phyloP scores from a whole-genome alignment of 2,888 invertebrate genomes.

The Uloborus plumipes region DNA sequence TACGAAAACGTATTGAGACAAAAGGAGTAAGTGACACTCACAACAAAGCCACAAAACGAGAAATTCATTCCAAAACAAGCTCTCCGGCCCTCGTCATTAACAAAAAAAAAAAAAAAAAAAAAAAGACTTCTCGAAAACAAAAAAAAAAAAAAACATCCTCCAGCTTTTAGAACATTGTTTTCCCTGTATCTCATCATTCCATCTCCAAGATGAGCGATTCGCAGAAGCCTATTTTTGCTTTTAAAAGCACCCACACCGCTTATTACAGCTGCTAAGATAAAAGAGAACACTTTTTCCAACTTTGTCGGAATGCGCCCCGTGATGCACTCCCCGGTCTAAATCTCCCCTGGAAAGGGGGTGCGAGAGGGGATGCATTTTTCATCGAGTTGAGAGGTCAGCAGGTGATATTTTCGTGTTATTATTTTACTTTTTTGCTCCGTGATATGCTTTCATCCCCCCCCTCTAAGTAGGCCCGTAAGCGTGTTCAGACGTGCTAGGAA shows the following conservation, averaged over 20 bases:
- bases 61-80: too few species aligned
- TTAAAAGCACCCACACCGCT: background rate
- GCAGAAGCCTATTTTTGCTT: conserved; percentile 10
- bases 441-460: background rate
- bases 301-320: too few species aligned
- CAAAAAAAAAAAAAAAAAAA: too few species aligned
- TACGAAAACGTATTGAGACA: too few species aligned
- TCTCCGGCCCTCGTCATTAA: too few species aligned
- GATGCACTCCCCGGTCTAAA: background rate
- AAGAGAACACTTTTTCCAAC: too few species aligned
- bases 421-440: conserved; percentile 1
- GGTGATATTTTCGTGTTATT: conserved; percentile 28
- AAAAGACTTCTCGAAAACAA: background rate
- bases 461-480: conserved; percentile 1
- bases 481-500: conserved; percentile 26
- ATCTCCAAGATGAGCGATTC: conserved; percentile 5
- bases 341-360: background rate
- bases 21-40: too few species aligned
- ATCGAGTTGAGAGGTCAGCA: conserved; percentile 44
- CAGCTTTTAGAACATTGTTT: background rate
- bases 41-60: too few species aligned
- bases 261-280: too few species aligned
- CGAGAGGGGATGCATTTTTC: conserved; percentile 36
- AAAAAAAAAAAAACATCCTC: background rate
- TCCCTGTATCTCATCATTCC: background rate